phyloP scores from a whole-genome alignment of 1,140 invertebrate species.

The Drosophila kurseongensis region DNA sequence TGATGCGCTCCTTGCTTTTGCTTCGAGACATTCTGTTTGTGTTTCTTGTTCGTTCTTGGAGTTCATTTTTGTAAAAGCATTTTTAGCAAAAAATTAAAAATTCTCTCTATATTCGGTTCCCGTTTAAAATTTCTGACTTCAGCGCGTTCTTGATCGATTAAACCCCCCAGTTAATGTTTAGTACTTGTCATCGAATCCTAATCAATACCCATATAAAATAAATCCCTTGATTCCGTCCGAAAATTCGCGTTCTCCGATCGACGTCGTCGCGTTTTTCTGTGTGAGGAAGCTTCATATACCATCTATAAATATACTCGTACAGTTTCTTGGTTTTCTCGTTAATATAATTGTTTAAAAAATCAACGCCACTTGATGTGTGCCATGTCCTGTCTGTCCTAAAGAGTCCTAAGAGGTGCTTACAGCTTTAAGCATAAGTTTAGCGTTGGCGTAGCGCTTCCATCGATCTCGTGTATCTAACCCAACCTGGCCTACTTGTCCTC shows the following conservation, averaged over 20 bases:
- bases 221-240: slow-evolving; percentile 61
- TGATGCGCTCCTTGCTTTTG: slow-evolving; percentile 58
- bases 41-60: slow-evolving; percentile 52
- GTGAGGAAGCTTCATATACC: slow-evolving; percentile 82
- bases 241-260: slow-evolving; percentile 32
- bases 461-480: slow-evolving; percentile 42
- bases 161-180: slow-evolving; percentile 30
- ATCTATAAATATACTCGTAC: slow-evolving; percentile 79
- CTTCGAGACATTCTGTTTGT: slow-evolving; percentile 32
- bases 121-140: slow-evolving; percentile 66
- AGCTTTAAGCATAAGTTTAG: slow-evolving; percentile 54
- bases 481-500: slow-evolving; percentile 75
- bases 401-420: slow-evolving; percentile 52
- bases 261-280: slow-evolving; percentile 28
- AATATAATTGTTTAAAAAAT: slow-evolving; percentile 81
- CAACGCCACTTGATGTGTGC: slow-evolving; percentile 71
- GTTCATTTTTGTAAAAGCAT: slow-evolving; percentile 75
- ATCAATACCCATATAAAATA: slow-evolving; percentile 76
- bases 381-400: slow-evolving; percentile 47
- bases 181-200: slow-evolving; percentile 47
- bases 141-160: slow-evolving; percentile 43
- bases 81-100: slow-evolving; percentile 83
- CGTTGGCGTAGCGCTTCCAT: slow-evolving; percentile 52
- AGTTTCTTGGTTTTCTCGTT: slow-evolving; percentile 46
- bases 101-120: slow-evolving; percentile 33